A percentile compares a stretch with the other conserved stretches of the same genome.
Conservation (phyloP, 2,113 vertebrate species). For the Leucopternis melanops region DNA sequence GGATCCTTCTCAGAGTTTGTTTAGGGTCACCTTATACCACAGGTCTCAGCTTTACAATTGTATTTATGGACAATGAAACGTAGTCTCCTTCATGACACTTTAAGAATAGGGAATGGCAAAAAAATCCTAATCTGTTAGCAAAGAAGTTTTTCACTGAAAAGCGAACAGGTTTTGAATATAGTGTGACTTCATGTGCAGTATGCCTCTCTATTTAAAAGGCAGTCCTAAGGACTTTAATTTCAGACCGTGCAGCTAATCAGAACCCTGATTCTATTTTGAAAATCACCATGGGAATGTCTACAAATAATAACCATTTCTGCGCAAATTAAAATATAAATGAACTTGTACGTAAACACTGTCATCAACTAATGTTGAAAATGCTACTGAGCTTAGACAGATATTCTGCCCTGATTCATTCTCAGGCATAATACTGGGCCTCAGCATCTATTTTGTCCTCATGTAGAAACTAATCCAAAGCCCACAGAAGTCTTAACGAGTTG, state of each 20-base stretch:
- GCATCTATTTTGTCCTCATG: not conserved
- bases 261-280: not conserved
- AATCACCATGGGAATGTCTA: constrained; percentile 15
- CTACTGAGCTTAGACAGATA: not conserved
- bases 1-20: not conserved
- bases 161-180: not conserved
- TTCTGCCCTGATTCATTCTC: not conserved
- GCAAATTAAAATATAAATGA: constrained; percentile 25
- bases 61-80: not conserved
- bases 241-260: accelerated
- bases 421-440: not conserved
- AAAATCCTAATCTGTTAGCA: not conserved
- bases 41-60: not conserved
- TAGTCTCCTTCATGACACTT: not conserved
- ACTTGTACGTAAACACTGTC: not conserved
- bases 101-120: not conserved
- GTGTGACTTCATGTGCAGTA: not conserved
- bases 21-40: not conserved
- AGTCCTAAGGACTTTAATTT: not conserved
- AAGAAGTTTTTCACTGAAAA: not conserved
- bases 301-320: not conserved
- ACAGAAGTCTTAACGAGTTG: not conserved
- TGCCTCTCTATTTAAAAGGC: not conserved
- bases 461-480: not conserved
- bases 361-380: not conserved